A percentile compares a stretch with the other conserved stretches of the same genome.
Conservation (phyloP, 53 echinoderm and acorn worm species). For the Zoroaster sp. region DNA sequence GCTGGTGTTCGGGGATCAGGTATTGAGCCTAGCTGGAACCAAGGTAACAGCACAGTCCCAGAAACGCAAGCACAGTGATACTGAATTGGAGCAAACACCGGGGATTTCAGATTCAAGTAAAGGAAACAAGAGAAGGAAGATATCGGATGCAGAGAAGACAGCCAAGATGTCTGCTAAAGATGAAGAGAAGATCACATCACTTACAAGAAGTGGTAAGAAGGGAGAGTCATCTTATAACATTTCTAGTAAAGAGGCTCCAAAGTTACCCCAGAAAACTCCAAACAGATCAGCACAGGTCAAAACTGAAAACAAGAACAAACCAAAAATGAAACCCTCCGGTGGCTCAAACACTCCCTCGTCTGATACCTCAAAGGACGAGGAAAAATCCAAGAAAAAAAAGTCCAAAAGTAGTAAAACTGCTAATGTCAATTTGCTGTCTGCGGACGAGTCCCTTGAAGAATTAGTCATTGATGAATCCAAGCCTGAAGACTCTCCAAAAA, state of each 20-base stretch:
- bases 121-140: slow-evolving; percentile 16
- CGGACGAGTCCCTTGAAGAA: slow-evolving; percentile 7
- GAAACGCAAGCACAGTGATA: slow-evolving; percentile 18
- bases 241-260: background rate
- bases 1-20: slow-evolving; percentile 55
- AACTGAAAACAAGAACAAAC: slow-evolving; percentile 1
- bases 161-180: background rate
- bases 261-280: background rate
- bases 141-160: background rate
- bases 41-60: slow-evolving; percentile 27
- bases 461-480: slow-evolving; percentile 13
- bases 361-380: slow-evolving; percentile 2
- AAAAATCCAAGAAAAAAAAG: slow-evolving; percentile 44
- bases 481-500: background rate
- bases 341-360: background rate
- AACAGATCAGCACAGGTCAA: background rate
- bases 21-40: slow-evolving; percentile 38
- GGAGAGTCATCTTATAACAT: background rate
- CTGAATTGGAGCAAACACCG: background rate
- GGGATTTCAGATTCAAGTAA: background rate
- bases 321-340: background rate
- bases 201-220: background rate
- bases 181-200: background rate
- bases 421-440: slow-evolving; percentile 6
- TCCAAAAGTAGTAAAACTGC: background rate